Base-by-base conservation (phyloP, 2,888 invertebrate species). In the Tachina lurida region DNA sequence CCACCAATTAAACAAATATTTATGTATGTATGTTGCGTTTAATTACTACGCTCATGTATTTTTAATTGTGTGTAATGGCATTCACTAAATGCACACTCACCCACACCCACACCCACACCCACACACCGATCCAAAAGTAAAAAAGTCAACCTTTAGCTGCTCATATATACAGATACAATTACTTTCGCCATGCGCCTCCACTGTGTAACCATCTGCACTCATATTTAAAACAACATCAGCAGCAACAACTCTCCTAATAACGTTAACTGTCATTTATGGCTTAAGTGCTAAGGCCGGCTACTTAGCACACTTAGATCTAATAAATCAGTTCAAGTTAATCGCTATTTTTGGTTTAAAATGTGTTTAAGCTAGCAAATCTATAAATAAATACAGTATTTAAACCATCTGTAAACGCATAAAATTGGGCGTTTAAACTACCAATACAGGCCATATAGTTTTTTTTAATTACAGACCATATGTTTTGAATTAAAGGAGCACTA, bases 11-110 rank as follows among this genome's bases (percentile, higher is more conserved):
- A 74, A 19, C 31, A 9, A 67, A 67, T 39, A 22, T 58, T 13
- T 15, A 12, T 17, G 41, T 58, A 9, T 3, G 15, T 39, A 60
- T 68, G 13, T 63, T 63, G 45, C 39, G 39, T 9, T 70, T 68
- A 74, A 74, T 80, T 74, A 41, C 49, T 41, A 77, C 43, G 52
- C 65, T 39, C 45, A 10, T 39, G 49, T 65, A 43, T 54, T 63
- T 78, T 68, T 63, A 81, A 81, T 80, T 81, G 62, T 43, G 9
- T 67, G 65, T 76, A 75, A 74, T 79, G 43, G 15, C 70, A 84
- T 49, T 52, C 68, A 71, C 73, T 47, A 15, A 7, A 60, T 13
- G 7, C 10, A 10, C 17, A 60, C 10, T 39, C 15, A 39, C 49
- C 31, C 31, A 17, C 31, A 52, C 63, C n/a, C n/a, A n/a, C n/a